Evolutionary conservation across 2,113 vertebrate species (phyloP).

Genomic region (Zosterops pallidus): DNA sequence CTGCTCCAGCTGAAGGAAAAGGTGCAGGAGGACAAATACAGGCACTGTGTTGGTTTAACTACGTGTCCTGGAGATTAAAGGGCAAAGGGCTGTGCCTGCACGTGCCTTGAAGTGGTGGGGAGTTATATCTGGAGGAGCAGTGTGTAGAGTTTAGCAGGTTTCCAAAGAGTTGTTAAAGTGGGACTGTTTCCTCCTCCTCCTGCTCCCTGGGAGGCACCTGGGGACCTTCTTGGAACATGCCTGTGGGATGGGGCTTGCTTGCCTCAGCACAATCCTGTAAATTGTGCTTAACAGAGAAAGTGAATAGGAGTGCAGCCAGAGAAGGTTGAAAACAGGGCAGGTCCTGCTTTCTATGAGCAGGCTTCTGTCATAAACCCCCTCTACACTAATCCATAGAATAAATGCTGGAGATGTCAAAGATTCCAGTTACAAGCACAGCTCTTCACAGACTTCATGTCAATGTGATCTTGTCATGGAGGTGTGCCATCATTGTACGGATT

Average conservation of each 20-base stretch:
- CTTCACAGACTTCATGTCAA: neutral
- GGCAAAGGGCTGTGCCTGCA: neutral
- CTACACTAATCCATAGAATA: neutral
- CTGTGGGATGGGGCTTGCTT: neutral
- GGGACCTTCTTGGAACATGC: neutral
- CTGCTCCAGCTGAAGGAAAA: neutral
- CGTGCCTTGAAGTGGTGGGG: neutral
- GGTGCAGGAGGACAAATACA: neutral
- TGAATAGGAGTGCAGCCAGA: neutral
- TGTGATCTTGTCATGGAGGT: neutral
- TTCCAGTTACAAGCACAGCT: neutral
- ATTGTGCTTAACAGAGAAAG: neutral
- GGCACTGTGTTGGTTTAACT: neutral
- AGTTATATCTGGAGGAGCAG: neutral
- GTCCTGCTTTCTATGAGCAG: neutral
- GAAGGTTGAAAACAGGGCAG: neutral
- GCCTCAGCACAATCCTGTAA: rapidly evolving
- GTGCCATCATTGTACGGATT: neutral
- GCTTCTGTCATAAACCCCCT: neutral
- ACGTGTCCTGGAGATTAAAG: neutral
- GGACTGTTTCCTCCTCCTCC: neutral
- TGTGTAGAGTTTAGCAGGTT: neutral
- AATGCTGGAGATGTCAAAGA: neutral
- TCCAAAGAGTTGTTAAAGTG: neutral
- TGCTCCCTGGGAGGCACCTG: neutral